phyloP scores from a whole-genome alignment of 2,113 vertebrate genomes.

The Ammodytes dubius region DNA sequence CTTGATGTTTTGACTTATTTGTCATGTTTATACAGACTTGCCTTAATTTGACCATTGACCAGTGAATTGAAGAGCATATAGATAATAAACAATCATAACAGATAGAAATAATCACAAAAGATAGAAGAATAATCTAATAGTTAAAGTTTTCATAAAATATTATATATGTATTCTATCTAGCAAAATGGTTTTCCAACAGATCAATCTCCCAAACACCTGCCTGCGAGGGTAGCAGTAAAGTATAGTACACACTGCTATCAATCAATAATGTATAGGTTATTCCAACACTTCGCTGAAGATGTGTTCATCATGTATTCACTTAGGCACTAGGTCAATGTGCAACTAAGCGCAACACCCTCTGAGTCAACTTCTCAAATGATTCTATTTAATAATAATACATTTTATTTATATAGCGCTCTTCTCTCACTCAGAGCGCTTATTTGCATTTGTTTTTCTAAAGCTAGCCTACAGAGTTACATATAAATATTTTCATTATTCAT shows the following conservation, averaged over 20 bases:
- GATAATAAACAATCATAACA: not conserved
- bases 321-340: not conserved
- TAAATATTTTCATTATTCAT: not conserved
- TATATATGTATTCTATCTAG: not conserved
- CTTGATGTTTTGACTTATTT: not conserved
- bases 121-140: not conserved
- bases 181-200: not conserved
- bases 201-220: constrained; percentile 64
- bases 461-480: not conserved
- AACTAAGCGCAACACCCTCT: not conserved
- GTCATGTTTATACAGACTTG: not conserved
- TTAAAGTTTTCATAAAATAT: not conserved
- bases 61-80: not conserved
- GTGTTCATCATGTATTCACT: not conserved
- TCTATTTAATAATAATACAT: too few species aligned
- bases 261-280: not conserved
- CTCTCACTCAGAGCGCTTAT: not conserved
- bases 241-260: constrained; percentile 28
- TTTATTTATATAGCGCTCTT: not conserved
- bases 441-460: not conserved
- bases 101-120: not conserved
- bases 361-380: not conserved
- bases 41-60: not conserved
- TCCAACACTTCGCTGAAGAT: not conserved
- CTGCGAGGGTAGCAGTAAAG: constrained; percentile 36